Base-by-base conservation (phyloP, 2,888 invertebrate species). In the Diarsia rubi region DNA sequence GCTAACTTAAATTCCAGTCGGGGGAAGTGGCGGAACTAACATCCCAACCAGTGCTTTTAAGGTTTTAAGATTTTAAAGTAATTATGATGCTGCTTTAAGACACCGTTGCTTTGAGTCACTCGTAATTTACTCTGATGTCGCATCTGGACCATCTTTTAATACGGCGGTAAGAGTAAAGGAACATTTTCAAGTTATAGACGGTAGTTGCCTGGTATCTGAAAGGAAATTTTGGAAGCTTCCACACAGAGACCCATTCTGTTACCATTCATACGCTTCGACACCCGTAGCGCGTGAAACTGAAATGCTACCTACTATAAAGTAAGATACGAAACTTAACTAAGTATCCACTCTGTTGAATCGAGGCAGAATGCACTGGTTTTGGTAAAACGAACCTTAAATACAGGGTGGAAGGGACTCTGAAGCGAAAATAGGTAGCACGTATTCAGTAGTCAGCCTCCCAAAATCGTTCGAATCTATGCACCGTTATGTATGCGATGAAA, bases 141-240 rank as follows among this genome's bases (percentile, higher is more conserved):
- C 1, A 54, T 52, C 44, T 45, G 19, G 47, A 8, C 21, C 12
- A 42, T 47, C 27, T 37, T 59, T 74, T 59, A 42, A 47, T 57
- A 57, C 16, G 31, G 14, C 14, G 24, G 49, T n/a, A 44, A 14
- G 27, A 77, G 14, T 37, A 19, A 42, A 42, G 47, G 57, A 69
- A 69, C 47, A 14, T 78, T 75, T 42, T n/a, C 57, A 59, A 59
- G 79, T 21, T 57, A 37, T 52, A 60, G 31, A 24, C 31, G 1
- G 12, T 19, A 2, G 16, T 27, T 57, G n/a, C 8, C 54, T 19
- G 12, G 54, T 8, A 47, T 27, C 21, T 47, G 37, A 27, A 9
- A 19, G 54, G 8, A 14, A 54, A 45, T n/a, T 57, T 12, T 59
- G 31, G 47, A 78, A 78, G 74, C 74, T 57, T 78, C 57, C 14